Evolutionary conservation across 1,140 invertebrate genomes (phyloP).

Genomic region (Musca vetustissima): DNA sequence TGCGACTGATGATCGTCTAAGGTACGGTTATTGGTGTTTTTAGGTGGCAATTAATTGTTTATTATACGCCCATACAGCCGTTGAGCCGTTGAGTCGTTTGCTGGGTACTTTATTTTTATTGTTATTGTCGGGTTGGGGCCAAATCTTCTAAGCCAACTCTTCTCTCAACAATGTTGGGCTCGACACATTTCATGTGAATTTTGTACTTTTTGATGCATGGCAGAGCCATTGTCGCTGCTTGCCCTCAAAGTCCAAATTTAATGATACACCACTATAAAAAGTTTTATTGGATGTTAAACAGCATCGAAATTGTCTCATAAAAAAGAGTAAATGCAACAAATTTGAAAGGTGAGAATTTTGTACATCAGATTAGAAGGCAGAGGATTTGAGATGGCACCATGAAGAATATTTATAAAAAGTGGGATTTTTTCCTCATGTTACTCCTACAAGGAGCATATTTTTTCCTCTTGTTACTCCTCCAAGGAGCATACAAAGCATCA

Average conservation of each 20-base stretch:
- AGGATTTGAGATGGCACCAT: too few species aligned
- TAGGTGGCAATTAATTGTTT: slow-evolving; percentile 4
- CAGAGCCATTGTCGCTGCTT: neutral
- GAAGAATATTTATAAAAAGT: too few species aligned
- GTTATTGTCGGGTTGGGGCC: neutral
- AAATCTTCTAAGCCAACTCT: too few species aligned
- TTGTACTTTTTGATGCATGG: neutral
- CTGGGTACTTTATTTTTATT: slow-evolving; percentile 1
- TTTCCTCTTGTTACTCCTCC: too few species aligned
- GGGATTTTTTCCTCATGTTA: too few species aligned
- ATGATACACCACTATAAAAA: slow-evolving; percentile 4
- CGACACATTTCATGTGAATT: neutral
- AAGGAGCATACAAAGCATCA: too few species aligned
- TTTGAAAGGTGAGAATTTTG: too few species aligned
- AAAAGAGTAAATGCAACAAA: neutral
- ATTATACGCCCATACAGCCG: slow-evolving; percentile 17
- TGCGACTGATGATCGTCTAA: too few species aligned
- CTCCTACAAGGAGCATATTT: too few species aligned
- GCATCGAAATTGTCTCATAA: neutral
- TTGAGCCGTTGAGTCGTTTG: neutral
- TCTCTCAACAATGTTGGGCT: neutral
- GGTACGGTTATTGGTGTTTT: neutral
- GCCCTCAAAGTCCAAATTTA: slow-evolving; percentile 9
- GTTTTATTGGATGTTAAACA: neutral
- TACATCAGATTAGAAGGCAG: too few species aligned